Evolutionary conservation across 2,888 invertebrate genomes (phyloP), one percentile per base, ranked within the genome.

Genomic region (Polia nebulosa): DNA sequence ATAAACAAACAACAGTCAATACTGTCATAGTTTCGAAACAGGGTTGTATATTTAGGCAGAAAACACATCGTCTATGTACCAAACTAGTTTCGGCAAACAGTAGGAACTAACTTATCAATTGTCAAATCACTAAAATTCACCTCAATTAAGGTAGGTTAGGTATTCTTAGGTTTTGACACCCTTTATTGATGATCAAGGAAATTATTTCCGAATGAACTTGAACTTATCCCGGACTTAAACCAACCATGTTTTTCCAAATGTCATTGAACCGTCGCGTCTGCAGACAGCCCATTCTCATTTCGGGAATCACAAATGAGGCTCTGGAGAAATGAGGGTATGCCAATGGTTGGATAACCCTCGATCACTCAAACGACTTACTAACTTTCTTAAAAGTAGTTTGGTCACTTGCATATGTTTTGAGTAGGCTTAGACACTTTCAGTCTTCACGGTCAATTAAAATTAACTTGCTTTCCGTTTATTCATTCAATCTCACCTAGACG

Each of bases 321-420:
- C 27, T 27, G 3, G 7, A 6, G n/a, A 66, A 51, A n/a, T n/a
- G n/a, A n/a, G n/a, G n/a, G n/a, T n/a, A n/a, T n/a, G n/a, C n/a
- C n/a, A n/a, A n/a, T 27, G 25, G 17, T 17, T 17, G 7, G 11
- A 6, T 47, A 8, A 36, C 15, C 13, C 17, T 34, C 22, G 15
- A 39, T 22, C 29, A 25, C n/a, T 63, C 11, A 47, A 63, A 66
- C 15, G 44, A n/a, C 45, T n/a, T n/a, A n/a, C n/a, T n/a, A n/a
- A n/a, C n/a, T n/a, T n/a, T n/a, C n/a, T n/a, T n/a, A n/a, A n/a
- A n/a, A n/a, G n/a, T n/a, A n/a, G n/a, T n/a, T n/a, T n/a, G n/a
- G n/a, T n/a, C n/a, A n/a, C n/a, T n/a, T n/a, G n/a, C n/a, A n/a
- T n/a, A n/a, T n/a, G n/a, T n/a, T n/a, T n/a, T n/a, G n/a, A n/a